Base-by-base conservation (phyloP, 2,888 invertebrate genomes). In the Phrixothrix hirtus region DNA sequence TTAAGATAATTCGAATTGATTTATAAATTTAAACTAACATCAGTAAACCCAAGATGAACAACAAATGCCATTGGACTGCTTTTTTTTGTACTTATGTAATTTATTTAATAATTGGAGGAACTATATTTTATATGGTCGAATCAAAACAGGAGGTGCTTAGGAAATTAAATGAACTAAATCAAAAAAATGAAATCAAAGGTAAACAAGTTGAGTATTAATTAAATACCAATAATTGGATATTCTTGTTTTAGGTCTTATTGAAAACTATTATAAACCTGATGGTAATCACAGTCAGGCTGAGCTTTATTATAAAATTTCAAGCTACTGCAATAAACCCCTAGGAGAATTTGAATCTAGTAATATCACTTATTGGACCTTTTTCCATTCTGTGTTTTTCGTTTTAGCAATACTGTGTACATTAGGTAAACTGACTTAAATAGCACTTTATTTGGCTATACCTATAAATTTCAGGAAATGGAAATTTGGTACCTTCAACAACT, bases 351-450 rank as follows among this genome's bases (percentile, higher is more conserved):
- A 83, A 64, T 83, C 83, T 1, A 80, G 82, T 0, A 17, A 1
- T 4, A 83, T 84, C 27, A 77, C 79, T 7, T 83, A 82, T 68
- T 95, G 94, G 94, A 91, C 89, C 67, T 93, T 89, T 75, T 93
- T 92, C 74, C 93, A 94, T 75, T 87, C 93, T 1, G 86, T 94
- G 69, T 93, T 93, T 77, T 94, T 94, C 74, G 88, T 92, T 2
- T 88, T 94, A 64, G 94, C 93, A n/a, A 92, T 93, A 41, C 89
- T 92, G 68, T 93, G 92, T 70, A 94, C 94, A 3, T 91, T 95
- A 62, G 95, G 91, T 89, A 77, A 78, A 80, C n/a, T n/a, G n/a
- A n/a, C n/a, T n/a, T n/a, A n/a, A n/a, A n/a, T n/a, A n/a, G n/a
- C n/a, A n/a, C n/a, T n/a, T n/a, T n/a, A n/a, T n/a, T n/a, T n/a